Evolutionary conservation across 2,797 vertebrate species (phyloP), one percentile per base, ranked within the genome.

Genomic region (Thunnus albacares): DNA sequence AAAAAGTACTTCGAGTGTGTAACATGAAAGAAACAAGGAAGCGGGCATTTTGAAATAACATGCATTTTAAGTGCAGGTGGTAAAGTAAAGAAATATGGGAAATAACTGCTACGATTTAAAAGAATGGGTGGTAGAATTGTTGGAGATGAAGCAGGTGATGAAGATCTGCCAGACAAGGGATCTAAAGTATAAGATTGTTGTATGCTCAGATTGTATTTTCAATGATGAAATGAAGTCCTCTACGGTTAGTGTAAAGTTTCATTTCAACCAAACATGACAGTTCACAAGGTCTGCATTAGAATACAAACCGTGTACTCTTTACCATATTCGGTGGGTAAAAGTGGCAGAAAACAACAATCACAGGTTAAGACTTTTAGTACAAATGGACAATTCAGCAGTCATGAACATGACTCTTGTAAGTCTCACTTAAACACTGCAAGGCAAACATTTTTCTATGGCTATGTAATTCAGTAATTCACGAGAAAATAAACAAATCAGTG

Each of bases 401-500:
- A 43, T 43, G 26, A n/a, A 18, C 30, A 33, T 43, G 28, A 71
- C 65, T 75, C 51, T 55, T 76, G 18, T 24, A 61, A 67, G 33
- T 9, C 17, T 52, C 3, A 2, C 28, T 65, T 60, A 49, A 65
- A 67, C 57, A 45, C 35, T 15, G 24, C 14, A 10, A 58, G 55
- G 38, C 22, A 65, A 73, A 80, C 38, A 58, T 69, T 72, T 26
- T 24, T 33, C 11, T 20, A 20, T 43, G 7, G n/a, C 35, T 59
- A 67, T 52, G 72, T 3, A 57, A 4, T 52, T 35, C 35, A 58
- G 30, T 56, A 52, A 22, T 15, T 65, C 17, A 49, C 49, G 20
- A 41, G 22, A 74, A 74, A 45, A 79, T 70, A 66, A 75, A 79
- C 71, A 57, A 14, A 45, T 75, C 33, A 35, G 45, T 30, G 56